These are phyloP conservation scores for Microtus ochrogaster DNA, from an alignment of 2,113 vertebrate species.

Conservation along the genomic window DNA sequence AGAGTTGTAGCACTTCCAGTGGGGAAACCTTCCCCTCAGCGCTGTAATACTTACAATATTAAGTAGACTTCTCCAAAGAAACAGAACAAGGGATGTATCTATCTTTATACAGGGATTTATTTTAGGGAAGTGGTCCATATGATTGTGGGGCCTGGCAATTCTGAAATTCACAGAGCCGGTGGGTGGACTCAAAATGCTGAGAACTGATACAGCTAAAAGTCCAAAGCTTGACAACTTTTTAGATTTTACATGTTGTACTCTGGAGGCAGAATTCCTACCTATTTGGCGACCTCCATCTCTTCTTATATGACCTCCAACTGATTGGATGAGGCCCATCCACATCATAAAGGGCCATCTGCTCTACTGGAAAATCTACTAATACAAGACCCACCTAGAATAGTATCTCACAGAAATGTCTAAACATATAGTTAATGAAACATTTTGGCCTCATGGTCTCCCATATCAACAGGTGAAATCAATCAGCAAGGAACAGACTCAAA, in stretches of 20 bases:
- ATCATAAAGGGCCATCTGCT: neutral
- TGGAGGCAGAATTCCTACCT: neutral
- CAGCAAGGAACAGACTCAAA: neutral
- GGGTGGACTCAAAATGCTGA: neutral
- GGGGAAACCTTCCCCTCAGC: neutral
- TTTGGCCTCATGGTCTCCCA: neutral
- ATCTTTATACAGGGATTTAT: neutral
- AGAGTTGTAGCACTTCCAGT: neutral
- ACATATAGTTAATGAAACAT: neutral
- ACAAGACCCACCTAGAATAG: neutral
- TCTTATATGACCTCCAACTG: no score
- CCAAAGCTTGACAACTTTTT: neutral
- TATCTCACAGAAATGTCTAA: neutral
- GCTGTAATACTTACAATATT: neutral
- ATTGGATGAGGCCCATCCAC: neutral
- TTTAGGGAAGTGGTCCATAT: constrained; percentile 19
- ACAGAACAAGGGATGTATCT: neutral
- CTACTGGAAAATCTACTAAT: neutral
- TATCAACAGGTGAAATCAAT: neutral
- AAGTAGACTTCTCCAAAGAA: neutral
- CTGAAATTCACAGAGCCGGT: neutral
- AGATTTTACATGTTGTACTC: neutral
- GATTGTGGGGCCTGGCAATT: neutral
- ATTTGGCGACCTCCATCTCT: neutral
- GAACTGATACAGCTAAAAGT: neutral